Percentiles rank a stretch among this genome's conserved stretches.
phyloP scores from a whole-genome alignment of 1,140 invertebrate species.

The Orchestia grillus region DNA sequence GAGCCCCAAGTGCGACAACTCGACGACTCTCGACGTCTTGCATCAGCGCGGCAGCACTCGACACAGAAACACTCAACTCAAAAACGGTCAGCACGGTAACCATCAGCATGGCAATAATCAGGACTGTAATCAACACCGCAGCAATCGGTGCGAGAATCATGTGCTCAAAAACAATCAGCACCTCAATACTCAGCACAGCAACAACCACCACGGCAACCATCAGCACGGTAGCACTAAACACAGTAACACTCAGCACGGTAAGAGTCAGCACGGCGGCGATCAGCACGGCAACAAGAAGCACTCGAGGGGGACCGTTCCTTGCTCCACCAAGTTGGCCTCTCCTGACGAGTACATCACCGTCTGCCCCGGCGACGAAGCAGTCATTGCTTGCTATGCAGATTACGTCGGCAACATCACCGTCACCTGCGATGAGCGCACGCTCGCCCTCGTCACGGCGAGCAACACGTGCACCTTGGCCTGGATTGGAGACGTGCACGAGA shows the following conservation, averaged over 20 bases:
- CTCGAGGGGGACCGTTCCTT: background rate
- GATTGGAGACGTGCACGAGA: background rate
- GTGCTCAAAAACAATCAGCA: too few species aligned
- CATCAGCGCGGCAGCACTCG: background rate
- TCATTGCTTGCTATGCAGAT: background rate
- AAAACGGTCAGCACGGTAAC: background rate
- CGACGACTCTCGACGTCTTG: background rate
- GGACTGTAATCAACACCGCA: background rate
- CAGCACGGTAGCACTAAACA: too few species aligned
- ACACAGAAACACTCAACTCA: too few species aligned
- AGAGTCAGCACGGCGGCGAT: background rate
- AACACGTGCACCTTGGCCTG: conserved; percentile 5
- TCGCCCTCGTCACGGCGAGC: conserved; percentile 3
- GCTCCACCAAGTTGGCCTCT: background rate
- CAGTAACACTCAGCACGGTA: too few species aligned
- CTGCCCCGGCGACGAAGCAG: background rate
- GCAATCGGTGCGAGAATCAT: background rate
- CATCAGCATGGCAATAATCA: background rate
- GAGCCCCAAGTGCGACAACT: background rate
- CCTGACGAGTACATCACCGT: background rate
- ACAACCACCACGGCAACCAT: background rate
- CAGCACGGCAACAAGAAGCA: background rate
- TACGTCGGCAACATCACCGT: conserved; percentile 34
- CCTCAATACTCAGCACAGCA: background rate
- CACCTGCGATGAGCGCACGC: conserved; percentile 9